Evolutionary conservation across 2,888 invertebrate genomes (phyloP).

Genomic region (Seladonia tumulorum): DNA sequence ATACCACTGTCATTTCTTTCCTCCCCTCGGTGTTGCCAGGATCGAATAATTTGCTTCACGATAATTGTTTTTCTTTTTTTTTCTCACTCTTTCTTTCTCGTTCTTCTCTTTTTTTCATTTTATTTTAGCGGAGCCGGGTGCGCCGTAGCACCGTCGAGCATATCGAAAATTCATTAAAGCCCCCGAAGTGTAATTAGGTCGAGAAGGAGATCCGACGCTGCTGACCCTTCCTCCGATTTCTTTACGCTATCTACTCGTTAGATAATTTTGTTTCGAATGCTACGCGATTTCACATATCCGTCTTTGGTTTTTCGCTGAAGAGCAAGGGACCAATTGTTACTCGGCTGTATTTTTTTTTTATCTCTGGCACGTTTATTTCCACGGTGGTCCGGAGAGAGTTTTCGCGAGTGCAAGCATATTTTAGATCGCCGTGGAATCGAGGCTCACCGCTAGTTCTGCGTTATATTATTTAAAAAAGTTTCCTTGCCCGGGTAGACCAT

Average conservation of each 20-base stretch:
- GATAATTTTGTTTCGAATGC: constrained; percentile 38
- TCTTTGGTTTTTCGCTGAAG: constrained; percentile 15
- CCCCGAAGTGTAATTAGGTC: constrained; percentile 50
- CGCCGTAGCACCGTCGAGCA: constrained; percentile 6
- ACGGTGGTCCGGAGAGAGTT: background rate
- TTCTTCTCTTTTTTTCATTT: background rate
- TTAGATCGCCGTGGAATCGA: constrained; percentile 31
- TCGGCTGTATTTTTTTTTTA: background rate
- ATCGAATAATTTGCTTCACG: constrained; percentile 44
- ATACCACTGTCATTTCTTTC: constrained; percentile 44
- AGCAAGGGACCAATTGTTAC: background rate
- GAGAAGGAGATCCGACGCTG: constrained; percentile 34
- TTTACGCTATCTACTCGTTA: constrained; percentile 17
- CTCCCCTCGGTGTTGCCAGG: constrained; percentile 4
- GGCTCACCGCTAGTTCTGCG: constrained; percentile 47
- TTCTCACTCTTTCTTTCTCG: background rate
- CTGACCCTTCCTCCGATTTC: constrained; percentile 30
- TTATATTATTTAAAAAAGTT: constrained; percentile 78
- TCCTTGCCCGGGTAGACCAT: constrained; percentile 70
- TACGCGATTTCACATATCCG: constrained; percentile 38
- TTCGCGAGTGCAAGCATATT: constrained; percentile 19
- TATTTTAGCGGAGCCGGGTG: constrained; percentile 7
- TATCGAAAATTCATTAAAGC: constrained; percentile 60
- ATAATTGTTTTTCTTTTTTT: constrained; percentile 12
- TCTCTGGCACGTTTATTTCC: constrained; percentile 31